phyloP scores from a whole-genome alignment of 2,113 vertebrate genomes.

The Gobiocypris rarus region DNA sequence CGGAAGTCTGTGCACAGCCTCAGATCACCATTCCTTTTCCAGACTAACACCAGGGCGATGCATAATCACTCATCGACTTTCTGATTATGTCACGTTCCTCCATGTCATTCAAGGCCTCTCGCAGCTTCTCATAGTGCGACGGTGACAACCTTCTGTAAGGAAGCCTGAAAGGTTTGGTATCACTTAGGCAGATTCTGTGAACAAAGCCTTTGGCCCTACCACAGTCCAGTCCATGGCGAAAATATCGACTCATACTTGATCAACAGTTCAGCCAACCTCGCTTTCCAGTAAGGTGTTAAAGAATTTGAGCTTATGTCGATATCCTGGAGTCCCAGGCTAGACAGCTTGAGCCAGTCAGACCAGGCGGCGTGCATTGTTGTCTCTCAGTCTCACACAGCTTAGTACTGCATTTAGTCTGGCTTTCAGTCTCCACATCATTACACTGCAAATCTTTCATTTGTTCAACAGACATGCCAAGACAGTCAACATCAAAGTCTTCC shows the following conservation, averaged over 20 bases:
- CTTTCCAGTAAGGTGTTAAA: constrained; percentile 1
- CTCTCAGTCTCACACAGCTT: neutral
- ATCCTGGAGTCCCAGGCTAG: neutral
- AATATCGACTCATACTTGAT: constrained; percentile 3
- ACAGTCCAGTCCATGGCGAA: constrained; percentile 19
- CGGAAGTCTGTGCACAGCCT: constrained; percentile 27
- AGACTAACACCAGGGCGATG: neutral
- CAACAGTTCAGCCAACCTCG: neutral
- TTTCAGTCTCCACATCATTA: neutral
- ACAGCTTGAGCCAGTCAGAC: neutral
- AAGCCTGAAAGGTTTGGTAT: constrained; percentile 27
- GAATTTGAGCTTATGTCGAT: neutral
- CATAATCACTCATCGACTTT: constrained; percentile 14
- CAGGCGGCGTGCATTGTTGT: neutral
- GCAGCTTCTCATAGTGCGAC: constrained; percentile 18
- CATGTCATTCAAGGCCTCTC: constrained; percentile 9
- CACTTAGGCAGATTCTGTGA: constrained; percentile 29
- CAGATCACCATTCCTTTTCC: constrained; percentile 16
- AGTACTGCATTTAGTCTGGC: neutral
- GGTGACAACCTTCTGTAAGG: constrained; percentile 28
- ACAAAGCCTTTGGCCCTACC: constrained; percentile 28
- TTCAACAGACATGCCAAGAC: constrained; percentile 20
- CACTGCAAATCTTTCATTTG: neutral
- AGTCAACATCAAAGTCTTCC: constrained; percentile 30
- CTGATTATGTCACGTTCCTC: constrained; percentile 24